A percentile compares a stretch with the other conserved stretches of the same genome.
These are phyloP conservation scores for Cataglyphis altisquamis DNA, from an alignment of 2,888 invertebrate genomes.

Conservation along the genomic window DNA sequence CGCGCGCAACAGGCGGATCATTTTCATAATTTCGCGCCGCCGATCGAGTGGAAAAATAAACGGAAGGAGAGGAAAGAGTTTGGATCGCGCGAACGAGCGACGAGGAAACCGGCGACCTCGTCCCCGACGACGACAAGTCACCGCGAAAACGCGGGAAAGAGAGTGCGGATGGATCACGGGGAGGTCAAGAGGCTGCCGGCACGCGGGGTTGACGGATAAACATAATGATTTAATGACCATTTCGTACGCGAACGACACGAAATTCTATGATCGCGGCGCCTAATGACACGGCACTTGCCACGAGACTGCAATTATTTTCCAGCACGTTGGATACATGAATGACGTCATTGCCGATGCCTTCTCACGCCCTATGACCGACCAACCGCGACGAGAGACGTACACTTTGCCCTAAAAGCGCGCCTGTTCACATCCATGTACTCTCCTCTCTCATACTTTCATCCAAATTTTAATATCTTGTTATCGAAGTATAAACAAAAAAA, in stretches of 20 bases:
- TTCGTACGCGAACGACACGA: conserved; percentile 85
- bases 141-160: conserved; percentile 40
- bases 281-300: conserved; percentile 85
- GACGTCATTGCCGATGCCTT: conserved; percentile 83
- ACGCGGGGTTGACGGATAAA: conserved; percentile 84
- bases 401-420: conserved; percentile 79
- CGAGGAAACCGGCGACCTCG: conserved; percentile 40
- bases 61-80: neutral
- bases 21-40: conserved; percentile 60
- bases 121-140: conserved; percentile 45
- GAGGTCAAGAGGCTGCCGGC: conserved; percentile 83
- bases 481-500: neutral
- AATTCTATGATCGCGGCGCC: conserved; percentile 84
- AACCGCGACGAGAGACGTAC: conserved; percentile 74
- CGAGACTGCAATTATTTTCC: conserved; percentile 85
- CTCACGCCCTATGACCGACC: conserved; percentile 85
- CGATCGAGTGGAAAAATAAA: conserved; percentile 29
- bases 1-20: conserved; percentile 49
- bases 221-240: conserved; percentile 85
- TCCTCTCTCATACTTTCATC: neutral
- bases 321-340: conserved; percentile 82
- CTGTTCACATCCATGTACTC: conserved; percentile 4
- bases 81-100: conserved; percentile 37
- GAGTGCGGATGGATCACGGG: conserved; percentile 57
- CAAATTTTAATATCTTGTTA: neutral